Evolutionary conservation across 2,797 vertebrate genomes (phyloP).

Genomic region (Dendrocincla fuliginosa): DNA sequence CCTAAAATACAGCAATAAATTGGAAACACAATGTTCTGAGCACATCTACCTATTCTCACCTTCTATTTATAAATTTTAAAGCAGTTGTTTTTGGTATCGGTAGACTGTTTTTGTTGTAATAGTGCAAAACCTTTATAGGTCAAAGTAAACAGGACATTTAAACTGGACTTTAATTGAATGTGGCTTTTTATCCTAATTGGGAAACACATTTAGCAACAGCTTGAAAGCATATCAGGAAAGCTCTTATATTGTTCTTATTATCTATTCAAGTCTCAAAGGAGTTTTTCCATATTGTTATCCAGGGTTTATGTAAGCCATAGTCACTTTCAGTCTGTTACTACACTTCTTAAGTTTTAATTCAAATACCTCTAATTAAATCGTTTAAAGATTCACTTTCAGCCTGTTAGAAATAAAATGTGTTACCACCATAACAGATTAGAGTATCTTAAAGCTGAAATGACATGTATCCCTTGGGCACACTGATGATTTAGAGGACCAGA

Average conservation of each 20-base stretch:
- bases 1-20: neutral
- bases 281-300: neutral
- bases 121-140: neutral
- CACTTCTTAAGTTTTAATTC: constrained; percentile 15
- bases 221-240: neutral
- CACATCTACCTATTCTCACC: neutral
- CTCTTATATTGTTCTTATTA: constrained; percentile 11
- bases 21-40: neutral
- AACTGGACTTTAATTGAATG: constrained; percentile 2
- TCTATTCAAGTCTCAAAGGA: neutral
- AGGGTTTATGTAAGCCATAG: constrained; percentile 5
- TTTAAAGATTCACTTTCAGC: constrained; percentile 38
- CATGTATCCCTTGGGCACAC: neutral
- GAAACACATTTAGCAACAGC: neutral
- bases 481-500: neutral
- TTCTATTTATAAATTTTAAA: neutral
- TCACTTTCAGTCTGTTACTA: constrained; percentile 9
- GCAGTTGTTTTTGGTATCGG: neutral
- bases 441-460: neutral
- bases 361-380: neutral
- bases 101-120: neutral
- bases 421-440: neutral
- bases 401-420: constrained; percentile 30
- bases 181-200: neutral
- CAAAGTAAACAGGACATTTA: neutral